Base-by-base conservation (phyloP, 2,113 vertebrate genomes). In the Ciconia boyciana region DNA sequence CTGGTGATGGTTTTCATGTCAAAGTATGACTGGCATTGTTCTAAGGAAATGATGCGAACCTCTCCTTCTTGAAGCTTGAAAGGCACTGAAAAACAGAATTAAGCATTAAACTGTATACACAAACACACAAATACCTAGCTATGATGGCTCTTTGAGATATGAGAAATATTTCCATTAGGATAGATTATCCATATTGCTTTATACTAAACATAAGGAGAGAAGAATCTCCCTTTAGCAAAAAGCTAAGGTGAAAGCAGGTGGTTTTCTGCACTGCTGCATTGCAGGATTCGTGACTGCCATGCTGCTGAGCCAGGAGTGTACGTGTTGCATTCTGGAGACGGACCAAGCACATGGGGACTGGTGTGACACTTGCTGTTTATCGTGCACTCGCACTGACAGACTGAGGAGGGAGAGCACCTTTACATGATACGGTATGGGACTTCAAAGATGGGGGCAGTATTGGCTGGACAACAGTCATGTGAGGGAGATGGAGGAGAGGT, bases 11-110 rank as follows among this genome's bases (percentile, higher is more conserved):
- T 99, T 97, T 99, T 99, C 98, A 99, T 99, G 97, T 99, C 99
- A 24, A 99, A 99, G 97, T 99, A 99, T 2, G 99, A 98, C 98
- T 99, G 99, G 82, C 99, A 99, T 93, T 98, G 98, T 51, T 99
- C 98, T 84, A 98, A 90, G 12, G 99, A 98, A 95, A 99, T 99
- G 79, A 99, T 99, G 34, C 99, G 98, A 41, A 99, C 99, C 90
- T 99, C 99, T 17, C 99, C 99, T 91, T 99, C 99, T 94, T 99
- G 99, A 49, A 99, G 98, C 95, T 99, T 99, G 86, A 99, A 99
- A 44, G 99, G 99, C 99, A 99, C 99, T 99, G 75, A 32, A 92
- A 79, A 92, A 84, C 44, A 87, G 9, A 90, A 91, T 46, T 17
- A 16, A 44, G 13, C 54, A 31, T 86, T 94, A 43, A 65, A 39